Conservation (phyloP, 2,888 invertebrate species). For the Scotopteryx bipunctaria region DNA sequence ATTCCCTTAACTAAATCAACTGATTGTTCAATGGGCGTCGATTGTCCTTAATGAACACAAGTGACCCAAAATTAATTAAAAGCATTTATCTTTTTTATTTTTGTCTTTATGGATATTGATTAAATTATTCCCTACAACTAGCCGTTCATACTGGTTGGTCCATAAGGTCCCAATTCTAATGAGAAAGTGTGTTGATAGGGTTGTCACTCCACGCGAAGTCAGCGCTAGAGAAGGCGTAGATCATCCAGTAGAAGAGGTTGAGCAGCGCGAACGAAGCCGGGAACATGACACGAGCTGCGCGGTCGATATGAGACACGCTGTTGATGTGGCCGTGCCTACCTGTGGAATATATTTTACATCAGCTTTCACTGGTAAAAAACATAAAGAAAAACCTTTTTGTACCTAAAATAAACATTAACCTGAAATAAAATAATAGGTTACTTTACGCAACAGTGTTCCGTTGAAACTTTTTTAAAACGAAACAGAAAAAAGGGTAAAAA, state of each 20-base stretch:
- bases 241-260: slow-evolving; percentile 95
- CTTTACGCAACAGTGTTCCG: too few relatives aligned
- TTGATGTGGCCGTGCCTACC: slow-evolving; percentile 87
- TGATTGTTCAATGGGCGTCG: not conserved
- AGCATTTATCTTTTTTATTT: too few relatives aligned
- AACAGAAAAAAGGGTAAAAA: too few relatives aligned
- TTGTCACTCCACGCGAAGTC: slow-evolving; percentile 90
- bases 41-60: too few relatives aligned
- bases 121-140: too few relatives aligned
- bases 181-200: slow-evolving; percentile 82
- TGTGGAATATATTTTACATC: slow-evolving; percentile 44
- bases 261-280: slow-evolving; percentile 94
- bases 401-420: too few relatives aligned
- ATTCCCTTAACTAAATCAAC: not conserved
- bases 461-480: too few relatives aligned
- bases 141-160: too few relatives aligned
- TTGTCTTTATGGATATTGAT: too few relatives aligned
- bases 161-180: slow-evolving; percentile 51
- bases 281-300: slow-evolving; percentile 90
- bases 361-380: not conserved
- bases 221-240: slow-evolving; percentile 90
- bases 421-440: too few relatives aligned
- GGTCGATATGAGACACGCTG: slow-evolving; percentile 93
- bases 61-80: too few relatives aligned
- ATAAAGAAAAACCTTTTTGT: too few relatives aligned